Evolutionary conservation across 2,797 vertebrate genomes (phyloP).

Genomic region (Leptatherina wallacei): DNA sequence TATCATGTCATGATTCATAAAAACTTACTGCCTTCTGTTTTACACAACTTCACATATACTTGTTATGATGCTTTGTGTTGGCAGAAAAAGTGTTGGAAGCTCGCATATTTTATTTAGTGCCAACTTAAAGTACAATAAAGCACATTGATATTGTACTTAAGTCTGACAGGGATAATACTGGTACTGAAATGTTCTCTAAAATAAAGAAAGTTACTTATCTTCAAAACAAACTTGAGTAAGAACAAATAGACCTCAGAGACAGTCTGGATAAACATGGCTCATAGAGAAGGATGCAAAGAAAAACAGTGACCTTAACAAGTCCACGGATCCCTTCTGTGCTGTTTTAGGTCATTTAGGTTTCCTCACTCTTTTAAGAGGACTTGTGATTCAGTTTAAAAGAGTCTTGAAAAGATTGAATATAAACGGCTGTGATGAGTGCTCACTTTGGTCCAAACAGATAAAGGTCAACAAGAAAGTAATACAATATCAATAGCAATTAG

Average conservation of each 20-base stretch:
- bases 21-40: too few species aligned
- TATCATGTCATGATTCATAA: too few species aligned
- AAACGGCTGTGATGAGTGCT: neutral
- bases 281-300: neutral
- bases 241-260: neutral
- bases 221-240: too few species aligned
- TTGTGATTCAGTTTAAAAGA: neutral
- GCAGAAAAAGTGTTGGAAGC: too few species aligned
- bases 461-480: slow-evolving; percentile 11
- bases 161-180: too few species aligned
- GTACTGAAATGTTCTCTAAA: too few species aligned
- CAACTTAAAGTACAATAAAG: too few species aligned
- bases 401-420: too few species aligned
- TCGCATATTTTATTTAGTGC: too few species aligned
- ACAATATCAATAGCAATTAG: slow-evolving; percentile 23
- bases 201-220: neutral
- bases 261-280: neutral
- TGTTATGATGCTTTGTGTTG: too few species aligned
- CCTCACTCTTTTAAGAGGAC: neutral
- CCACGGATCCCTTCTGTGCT: neutral
- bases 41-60: too few species aligned
- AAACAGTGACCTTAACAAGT: neutral
- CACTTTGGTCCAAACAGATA: neutral
- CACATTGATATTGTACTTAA: too few species aligned
- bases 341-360: neutral